Conservation (phyloP, 2,888 invertebrate species). For the Arenicola marina region DNA sequence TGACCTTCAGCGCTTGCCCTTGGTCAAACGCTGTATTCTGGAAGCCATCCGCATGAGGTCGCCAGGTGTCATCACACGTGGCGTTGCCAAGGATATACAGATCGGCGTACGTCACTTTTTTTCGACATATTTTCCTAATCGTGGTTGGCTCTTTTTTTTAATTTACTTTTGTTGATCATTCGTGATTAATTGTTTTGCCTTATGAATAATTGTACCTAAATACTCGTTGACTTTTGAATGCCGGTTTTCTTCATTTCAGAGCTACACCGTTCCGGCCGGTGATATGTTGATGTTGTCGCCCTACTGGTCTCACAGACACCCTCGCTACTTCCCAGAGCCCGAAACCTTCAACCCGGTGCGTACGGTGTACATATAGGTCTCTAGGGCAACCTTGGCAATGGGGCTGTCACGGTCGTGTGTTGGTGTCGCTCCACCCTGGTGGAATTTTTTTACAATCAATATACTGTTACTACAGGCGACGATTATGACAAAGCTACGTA, state of each 20-base stretch:
- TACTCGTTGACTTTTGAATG: slow-evolving; percentile 5
- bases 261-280: slow-evolving; percentile 42
- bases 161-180: neutral
- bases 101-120: too few species aligned
- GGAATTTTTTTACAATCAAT: too few species aligned
- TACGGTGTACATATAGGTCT: too few species aligned
- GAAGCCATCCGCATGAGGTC: slow-evolving; percentile 49
- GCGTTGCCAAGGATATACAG: too few species aligned
- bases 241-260: too few species aligned
- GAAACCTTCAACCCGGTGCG: slow-evolving; percentile 47
- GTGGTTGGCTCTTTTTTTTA: neutral
- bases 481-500: too few species aligned
- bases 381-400: too few species aligned
- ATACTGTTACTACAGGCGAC: too few species aligned
- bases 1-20: slow-evolving; percentile 39
- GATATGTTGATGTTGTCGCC: slow-evolving; percentile 52
- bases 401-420: too few species aligned
- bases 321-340: slow-evolving; percentile 44
- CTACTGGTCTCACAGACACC: slow-evolving; percentile 51
- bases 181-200: neutral
- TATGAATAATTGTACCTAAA: neutral
- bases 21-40: slow-evolving; percentile 43
- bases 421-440: too few species aligned
- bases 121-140: neutral
- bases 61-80: slow-evolving; percentile 46